phyloP scores from a whole-genome alignment of 2,797 vertebrate species.

The Dromococcyx pavoninus region DNA sequence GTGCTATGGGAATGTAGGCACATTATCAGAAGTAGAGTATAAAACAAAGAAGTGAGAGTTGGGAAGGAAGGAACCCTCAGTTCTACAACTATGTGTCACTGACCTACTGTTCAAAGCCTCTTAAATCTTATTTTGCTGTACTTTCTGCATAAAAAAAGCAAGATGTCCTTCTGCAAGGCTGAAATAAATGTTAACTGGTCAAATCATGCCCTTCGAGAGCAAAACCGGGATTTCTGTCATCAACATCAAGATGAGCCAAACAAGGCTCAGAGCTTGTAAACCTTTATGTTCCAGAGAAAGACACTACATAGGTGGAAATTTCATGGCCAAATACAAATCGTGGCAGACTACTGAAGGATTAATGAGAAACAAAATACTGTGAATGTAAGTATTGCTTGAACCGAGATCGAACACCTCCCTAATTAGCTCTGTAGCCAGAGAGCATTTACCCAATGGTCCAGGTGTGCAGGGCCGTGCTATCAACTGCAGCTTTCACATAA shows the following conservation, averaged over 20 bases:
- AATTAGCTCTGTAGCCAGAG: background rate
- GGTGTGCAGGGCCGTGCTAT: constrained; percentile 16
- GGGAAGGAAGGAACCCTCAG: background rate
- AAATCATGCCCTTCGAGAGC: background rate
- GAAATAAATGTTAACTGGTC: constrained; percentile 21
- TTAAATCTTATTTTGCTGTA: constrained; percentile 1
- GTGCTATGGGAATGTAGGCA: constrained; percentile 42
- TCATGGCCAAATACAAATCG: background rate
- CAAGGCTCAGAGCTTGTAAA: background rate
- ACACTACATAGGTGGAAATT: background rate
- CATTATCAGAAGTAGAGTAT: background rate
- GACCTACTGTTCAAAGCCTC: background rate
- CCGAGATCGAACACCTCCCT: background rate
- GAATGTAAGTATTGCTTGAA: background rate
- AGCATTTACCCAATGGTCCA: constrained; percentile 6
- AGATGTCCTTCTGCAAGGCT: background rate
- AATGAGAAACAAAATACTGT: background rate
- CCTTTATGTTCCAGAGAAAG: background rate
- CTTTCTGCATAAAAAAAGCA: background rate
- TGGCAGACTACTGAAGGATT: background rate
- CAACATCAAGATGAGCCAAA: background rate
- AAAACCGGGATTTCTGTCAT: constrained; percentile 34
- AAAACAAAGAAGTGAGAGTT: background rate
- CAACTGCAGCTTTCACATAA: background rate
- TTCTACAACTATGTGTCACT: background rate